Evolutionary conservation across 2,888 invertebrate species (phyloP), one percentile per base, ranked within the genome.

Genomic region (Chaetogeoica ovagalla): DNA sequence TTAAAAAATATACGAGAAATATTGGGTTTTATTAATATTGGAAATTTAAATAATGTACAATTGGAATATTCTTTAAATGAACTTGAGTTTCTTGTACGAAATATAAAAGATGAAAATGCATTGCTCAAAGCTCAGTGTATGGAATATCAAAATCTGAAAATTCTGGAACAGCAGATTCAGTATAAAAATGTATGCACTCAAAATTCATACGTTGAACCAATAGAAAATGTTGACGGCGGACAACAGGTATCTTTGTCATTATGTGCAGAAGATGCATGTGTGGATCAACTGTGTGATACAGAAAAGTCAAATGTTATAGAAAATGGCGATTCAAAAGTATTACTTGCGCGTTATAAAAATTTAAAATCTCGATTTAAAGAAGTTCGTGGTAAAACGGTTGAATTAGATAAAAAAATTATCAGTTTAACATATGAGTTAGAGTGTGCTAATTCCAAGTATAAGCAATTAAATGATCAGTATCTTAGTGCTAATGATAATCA

Each of bases 351-450:
- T 63, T 79, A 79, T 19, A 90, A 68, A 89, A 90, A 83, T 87
- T 91, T 8, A 90, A 92, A 86, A 91, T 94, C n/a, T 90, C 90
- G 43, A 90, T 92, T 1, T 93, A 94, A 88, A 91, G 94, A 85
- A 91, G n/a, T n/a, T 2, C 75, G 75, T 5, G 57, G 8, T n/a
- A 76, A 91, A 83, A 90, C 91, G 11, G 91, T 93, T 59, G 92
- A 94, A 84, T 86, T 93, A 82, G 94, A 95, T 86, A 94, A 94
- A 81, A 83, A 82, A 82, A 62, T 83, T 21, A 70, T 68, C 17
- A 75, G 21, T 17, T 81, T 82, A 48, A 73, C 66, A 30, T 62
- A 73, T 15, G 79, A 79, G 39, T 63, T 79, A 7, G 70, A 79
- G 15, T 43, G 21, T 30, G 65, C 52, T 9, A 70, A 71, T 71